Conservation (phyloP, 2,888 invertebrate species). For the Argynnis bischoffii region DNA sequence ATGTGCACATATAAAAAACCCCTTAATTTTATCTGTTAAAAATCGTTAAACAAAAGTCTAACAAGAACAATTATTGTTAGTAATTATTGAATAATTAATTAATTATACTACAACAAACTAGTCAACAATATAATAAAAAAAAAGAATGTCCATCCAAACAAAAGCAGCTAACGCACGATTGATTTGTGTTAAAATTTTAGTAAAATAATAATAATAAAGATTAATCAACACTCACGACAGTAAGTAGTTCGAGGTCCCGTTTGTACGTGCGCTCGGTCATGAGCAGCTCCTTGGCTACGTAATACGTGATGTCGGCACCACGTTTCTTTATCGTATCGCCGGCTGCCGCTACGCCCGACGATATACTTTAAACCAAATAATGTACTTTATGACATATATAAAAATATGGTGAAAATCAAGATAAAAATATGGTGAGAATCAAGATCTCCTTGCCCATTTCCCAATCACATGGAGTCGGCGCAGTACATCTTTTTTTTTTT, state of each 20-base stretch:
- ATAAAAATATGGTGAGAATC: too few species aligned
- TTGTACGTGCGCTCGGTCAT: slow-evolving; percentile 98
- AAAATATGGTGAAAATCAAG: too few species aligned
- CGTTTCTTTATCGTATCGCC: slow-evolving; percentile 55
- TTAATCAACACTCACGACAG: slow-evolving; percentile 84
- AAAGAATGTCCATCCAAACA: neutral
- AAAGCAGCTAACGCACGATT: too few species aligned
- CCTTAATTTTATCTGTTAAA: too few species aligned
- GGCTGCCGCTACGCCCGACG: slow-evolving; percentile 54
- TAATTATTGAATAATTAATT: slow-evolving; percentile 15
- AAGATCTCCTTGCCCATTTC: too few species aligned
- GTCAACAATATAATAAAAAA: neutral
- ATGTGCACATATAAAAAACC: too few species aligned
- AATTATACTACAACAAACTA: neutral
- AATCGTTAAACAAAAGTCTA: too few species aligned
- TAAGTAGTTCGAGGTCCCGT: slow-evolving; percentile 95
- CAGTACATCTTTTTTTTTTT: too few species aligned
- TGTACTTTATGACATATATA: neutral
- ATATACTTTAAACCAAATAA: slow-evolving; percentile 54
- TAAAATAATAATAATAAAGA: neutral
- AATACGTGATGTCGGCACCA: slow-evolving; percentile 81
- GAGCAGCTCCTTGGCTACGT: slow-evolving; percentile 94
- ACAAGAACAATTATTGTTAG: too few species aligned
- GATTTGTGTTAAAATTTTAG: too few species aligned
- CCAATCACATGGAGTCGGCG: too few species aligned